These are phyloP conservation scores for Callyntrura sp. DNA, from an alignment of 2,888 invertebrate species.

Conservation along the genomic window DNA sequence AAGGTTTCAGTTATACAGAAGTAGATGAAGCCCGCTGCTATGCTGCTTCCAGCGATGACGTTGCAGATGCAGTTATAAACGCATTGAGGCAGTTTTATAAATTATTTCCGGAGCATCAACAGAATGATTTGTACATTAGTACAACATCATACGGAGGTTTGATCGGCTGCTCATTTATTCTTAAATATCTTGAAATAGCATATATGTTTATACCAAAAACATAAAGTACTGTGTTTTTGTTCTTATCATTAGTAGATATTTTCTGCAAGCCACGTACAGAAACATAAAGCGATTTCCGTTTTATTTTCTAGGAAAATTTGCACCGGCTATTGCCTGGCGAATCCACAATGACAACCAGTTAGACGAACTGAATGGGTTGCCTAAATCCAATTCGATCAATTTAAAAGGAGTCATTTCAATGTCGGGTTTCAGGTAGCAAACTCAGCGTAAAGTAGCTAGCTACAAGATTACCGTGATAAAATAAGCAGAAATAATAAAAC, in stretches of 20 bases:
- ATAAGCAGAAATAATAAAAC: too few species aligned
- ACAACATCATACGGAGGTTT: conserved; percentile 94
- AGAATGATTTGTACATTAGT: conserved; percentile 93
- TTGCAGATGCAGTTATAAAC: conserved; percentile 92
- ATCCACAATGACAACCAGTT: conserved; percentile 76
- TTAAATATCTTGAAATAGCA: too few species aligned
- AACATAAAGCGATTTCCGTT: too few species aligned
- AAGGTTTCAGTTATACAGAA: conserved; percentile 95
- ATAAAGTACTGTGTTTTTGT: too few species aligned
- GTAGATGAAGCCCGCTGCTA: conserved; percentile 89
- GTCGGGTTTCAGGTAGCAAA: conserved; percentile 84
- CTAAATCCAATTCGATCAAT: conserved; percentile 87
- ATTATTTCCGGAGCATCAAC: conserved; percentile 91
- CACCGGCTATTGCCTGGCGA: conserved; percentile 76
- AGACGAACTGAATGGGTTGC: conserved; percentile 85
- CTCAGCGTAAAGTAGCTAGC: too few species aligned
- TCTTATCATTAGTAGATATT: too few species aligned
- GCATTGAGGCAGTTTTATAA: conserved; percentile 93
- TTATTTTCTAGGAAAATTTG: conserved; percentile 77
- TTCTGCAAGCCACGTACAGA: conserved; percentile 6
- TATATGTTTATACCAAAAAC: too few species aligned
- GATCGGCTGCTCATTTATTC: too few species aligned
- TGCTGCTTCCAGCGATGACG: conserved; percentile 91
- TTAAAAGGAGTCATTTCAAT: conserved; percentile 85
- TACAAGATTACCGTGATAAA: too few species aligned